phyloP scores from a whole-genome alignment of 2,888 invertebrate genomes.

The Vanessa cardui region DNA sequence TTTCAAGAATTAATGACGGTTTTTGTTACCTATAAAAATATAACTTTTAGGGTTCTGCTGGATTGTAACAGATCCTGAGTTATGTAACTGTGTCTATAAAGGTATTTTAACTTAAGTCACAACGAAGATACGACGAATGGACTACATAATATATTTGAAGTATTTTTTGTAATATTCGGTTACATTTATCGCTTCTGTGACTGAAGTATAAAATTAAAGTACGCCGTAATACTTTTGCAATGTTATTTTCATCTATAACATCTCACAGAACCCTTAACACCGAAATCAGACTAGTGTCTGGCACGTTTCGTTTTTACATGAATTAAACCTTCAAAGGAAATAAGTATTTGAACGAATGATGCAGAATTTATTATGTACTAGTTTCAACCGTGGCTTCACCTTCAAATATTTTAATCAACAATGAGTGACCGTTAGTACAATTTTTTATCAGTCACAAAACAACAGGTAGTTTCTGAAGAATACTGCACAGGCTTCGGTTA shows the following conservation, averaged over 20 bases:
- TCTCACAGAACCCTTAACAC: too few species aligned
- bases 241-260: too few species aligned
- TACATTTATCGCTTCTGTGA: too few species aligned
- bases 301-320: neutral
- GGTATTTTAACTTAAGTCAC: neutral
- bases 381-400: constrained; percentile 2
- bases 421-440: neutral
- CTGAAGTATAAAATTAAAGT: too few species aligned
- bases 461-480: neutral
- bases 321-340: neutral
- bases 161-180: too few species aligned
- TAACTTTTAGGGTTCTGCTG: neutral
- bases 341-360: constrained; percentile 1
- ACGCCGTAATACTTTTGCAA: too few species aligned
- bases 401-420: neutral
- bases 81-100: neutral
- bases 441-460: constrained; percentile 15
- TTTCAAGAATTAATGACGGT: constrained; percentile 54
- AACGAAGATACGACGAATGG: neutral
- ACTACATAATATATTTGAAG: too few species aligned
- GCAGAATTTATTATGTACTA: neutral
- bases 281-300: too few species aligned
- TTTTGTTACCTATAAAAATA: constrained; percentile 47
- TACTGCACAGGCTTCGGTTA: too few species aligned
- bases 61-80: too few species aligned